A percentile compares a stretch with the other conserved stretches of the same genome.
phyloP scores from a whole-genome alignment of 2,888 invertebrate genomes.

The Barypeithes pellucidus region DNA sequence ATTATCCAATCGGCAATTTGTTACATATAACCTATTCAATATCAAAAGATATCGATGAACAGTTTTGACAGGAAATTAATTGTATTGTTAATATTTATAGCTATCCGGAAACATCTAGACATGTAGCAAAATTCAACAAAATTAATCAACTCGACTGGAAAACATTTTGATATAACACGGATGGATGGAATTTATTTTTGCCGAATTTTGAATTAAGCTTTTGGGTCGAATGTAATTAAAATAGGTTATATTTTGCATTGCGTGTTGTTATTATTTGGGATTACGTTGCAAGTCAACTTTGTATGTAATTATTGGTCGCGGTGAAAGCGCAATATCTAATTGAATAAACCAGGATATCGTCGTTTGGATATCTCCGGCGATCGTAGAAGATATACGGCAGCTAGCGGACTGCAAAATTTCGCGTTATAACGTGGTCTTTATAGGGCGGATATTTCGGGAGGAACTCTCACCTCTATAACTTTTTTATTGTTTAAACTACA shows the following conservation, averaged over 20 bases:
- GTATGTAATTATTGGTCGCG: too few relatives aligned
- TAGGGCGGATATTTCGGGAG: too few relatives aligned
- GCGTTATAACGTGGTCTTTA: too few relatives aligned
- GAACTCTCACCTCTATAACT: too few relatives aligned
- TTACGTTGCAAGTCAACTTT: too few relatives aligned
- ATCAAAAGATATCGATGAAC: conserved; percentile 23
- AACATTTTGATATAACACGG: conserved; percentile 15
- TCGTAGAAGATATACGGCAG: too few relatives aligned
- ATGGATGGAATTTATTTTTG: conserved; percentile 7
- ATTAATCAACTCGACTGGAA: conserved; percentile 10
- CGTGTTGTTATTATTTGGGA: not conserved
- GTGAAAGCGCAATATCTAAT: too few relatives aligned
- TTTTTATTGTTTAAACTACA: too few relatives aligned
- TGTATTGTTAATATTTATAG: conserved; percentile 40
- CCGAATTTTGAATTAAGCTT: conserved; percentile 11
- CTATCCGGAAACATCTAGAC: conserved; percentile 32
- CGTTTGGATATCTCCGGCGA: too few relatives aligned
- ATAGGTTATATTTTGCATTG: not conserved
- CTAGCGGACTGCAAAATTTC: too few relatives aligned
- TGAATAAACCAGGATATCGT: too few relatives aligned
- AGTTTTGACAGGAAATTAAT: conserved; percentile 18
- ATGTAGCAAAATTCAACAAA: conserved; percentile 25
- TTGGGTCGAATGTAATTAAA: conserved; percentile 10
- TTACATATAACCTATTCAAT: conserved; percentile 13
- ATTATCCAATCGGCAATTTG: conserved; percentile 2